Percentiles rank a stretch among this genome's conserved stretches.
phyloP scores from a whole-genome alignment of 2,888 invertebrate species.

The Tuta absoluta region DNA sequence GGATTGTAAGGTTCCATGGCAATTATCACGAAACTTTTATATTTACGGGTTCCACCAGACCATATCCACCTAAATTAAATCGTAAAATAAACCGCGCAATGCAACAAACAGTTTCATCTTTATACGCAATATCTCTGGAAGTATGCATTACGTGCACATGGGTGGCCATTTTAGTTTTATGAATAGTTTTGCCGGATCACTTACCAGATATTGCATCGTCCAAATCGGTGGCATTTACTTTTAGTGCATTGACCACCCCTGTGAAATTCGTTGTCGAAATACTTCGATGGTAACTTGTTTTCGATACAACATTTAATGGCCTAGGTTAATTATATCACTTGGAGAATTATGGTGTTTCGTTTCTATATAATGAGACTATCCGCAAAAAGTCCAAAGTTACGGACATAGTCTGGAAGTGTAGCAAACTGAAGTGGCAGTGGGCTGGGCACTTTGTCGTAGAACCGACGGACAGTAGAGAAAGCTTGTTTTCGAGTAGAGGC shows the following conservation, averaged over 20 bases:
- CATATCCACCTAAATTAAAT: neutral
- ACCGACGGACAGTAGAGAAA: too few relatives aligned
- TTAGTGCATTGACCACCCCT: constrained; percentile 17
- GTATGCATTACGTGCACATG: constrained; percentile 11
- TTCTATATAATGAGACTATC: too few relatives aligned
- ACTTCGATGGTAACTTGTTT: neutral
- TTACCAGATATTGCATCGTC: constrained; percentile 10
- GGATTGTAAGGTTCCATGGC: too few relatives aligned
- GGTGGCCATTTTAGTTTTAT: constrained; percentile 16
- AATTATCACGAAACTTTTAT: too few relatives aligned
- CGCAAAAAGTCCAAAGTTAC: too few relatives aligned
- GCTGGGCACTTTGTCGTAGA: too few relatives aligned
- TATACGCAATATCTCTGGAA: constrained; percentile 14
- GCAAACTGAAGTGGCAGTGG: too few relatives aligned
- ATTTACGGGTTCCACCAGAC: neutral
- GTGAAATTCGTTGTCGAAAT: neutral
- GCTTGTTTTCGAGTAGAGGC: too few relatives aligned
- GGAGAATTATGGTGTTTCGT: too few relatives aligned
- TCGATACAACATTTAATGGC: neutral
- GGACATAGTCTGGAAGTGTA: too few relatives aligned
- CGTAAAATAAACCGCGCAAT: constrained; percentile 13
- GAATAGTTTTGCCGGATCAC: constrained; percentile 11
- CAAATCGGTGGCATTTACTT: constrained; percentile 15
- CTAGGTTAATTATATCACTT: too few relatives aligned
- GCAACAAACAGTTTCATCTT: constrained; percentile 11